phyloP scores from a whole-genome alignment of 2,113 vertebrate species.

The Eulacestoma nigropectus region DNA sequence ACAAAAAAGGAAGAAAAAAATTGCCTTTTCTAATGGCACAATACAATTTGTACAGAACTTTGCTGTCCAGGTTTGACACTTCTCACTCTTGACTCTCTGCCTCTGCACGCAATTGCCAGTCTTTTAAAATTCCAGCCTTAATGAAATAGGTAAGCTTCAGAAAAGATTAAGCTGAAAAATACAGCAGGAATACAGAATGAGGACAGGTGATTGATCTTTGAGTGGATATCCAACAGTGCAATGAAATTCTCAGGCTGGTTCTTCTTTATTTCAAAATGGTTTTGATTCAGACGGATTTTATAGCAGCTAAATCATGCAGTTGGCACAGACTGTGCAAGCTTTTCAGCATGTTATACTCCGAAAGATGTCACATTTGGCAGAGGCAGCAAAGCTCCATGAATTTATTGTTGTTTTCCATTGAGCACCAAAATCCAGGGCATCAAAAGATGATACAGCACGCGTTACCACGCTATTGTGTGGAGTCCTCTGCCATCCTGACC shows the following conservation, averaged over 20 bases:
- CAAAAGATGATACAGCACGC: not conserved
- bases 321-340: slow-evolving; percentile 70
- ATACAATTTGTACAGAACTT: slow-evolving; percentile 30
- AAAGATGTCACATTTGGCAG: slow-evolving; percentile 78
- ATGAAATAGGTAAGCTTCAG: slow-evolving; percentile 71
- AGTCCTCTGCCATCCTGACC: not conserved
- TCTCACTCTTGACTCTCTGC: slow-evolving; percentile 34
- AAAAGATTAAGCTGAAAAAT: slow-evolving; percentile 79
- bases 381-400: slow-evolving; percentile 72
- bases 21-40: slow-evolving; percentile 32
- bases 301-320: slow-evolving; percentile 75
- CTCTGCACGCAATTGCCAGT: slow-evolving; percentile 53
- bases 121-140: slow-evolving; percentile 74
- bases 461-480: not conserved
- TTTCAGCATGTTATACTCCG: slow-evolving; percentile 71
- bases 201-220: slow-evolving; percentile 77
- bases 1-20: slow-evolving; percentile 49
- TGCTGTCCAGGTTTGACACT: slow-evolving; percentile 49
- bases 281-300: slow-evolving; percentile 78
- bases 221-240: slow-evolving; percentile 75
- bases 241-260: slow-evolving; percentile 77
- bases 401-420: slow-evolving; percentile 55
- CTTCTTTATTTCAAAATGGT: slow-evolving; percentile 73
- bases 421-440: slow-evolving; percentile 52
- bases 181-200: slow-evolving; percentile 74